A percentile compares a stretch with the other conserved stretches of the same genome.
phyloP scores from a whole-genome alignment of 2,888 invertebrate genomes.

The Latheticus oryzae region DNA sequence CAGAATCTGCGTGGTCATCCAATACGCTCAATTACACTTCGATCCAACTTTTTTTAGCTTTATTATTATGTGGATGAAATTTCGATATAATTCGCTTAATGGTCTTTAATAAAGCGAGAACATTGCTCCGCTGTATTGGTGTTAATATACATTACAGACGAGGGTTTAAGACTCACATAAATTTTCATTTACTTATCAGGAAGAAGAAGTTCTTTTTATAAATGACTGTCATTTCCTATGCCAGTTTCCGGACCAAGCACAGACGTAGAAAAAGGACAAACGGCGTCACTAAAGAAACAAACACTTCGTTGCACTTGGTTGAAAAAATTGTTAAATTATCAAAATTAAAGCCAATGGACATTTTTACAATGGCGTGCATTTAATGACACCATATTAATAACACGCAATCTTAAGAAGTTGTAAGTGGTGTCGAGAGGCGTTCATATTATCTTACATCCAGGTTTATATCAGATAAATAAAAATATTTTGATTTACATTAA shows the following conservation, averaged over 20 bases:
- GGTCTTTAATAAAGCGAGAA: slow-evolving; percentile 7
- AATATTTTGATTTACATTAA: slow-evolving; percentile 11
- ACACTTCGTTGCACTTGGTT: not conserved
- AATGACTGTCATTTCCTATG: slow-evolving; percentile 33
- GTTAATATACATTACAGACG: too few species aligned
- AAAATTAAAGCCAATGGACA: slow-evolving; percentile 16
- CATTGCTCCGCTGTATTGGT: slow-evolving; percentile 4
- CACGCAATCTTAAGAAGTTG: slow-evolving; percentile 34
- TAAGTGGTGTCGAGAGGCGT: slow-evolving; percentile 29
- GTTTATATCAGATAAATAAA: slow-evolving; percentile 28
- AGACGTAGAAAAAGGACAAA: slow-evolving; percentile 21
- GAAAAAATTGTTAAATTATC: not conserved
- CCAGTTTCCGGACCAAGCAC: slow-evolving; percentile 20
- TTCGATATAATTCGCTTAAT: slow-evolving; percentile 30
- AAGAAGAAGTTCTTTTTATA: slow-evolving; percentile 28
- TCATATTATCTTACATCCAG: slow-evolving; percentile 30
- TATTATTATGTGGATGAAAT: slow-evolving; percentile 3
- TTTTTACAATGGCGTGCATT: slow-evolving; percentile 34
- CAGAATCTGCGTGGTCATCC: slow-evolving; percentile 33
- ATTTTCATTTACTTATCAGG: slow-evolving; percentile 17
- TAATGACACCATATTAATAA: slow-evolving; percentile 36
- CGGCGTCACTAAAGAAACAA: slow-evolving; percentile 6
- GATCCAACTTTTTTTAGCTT: slow-evolving; percentile 14
- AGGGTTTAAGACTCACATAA: slow-evolving; percentile 19
- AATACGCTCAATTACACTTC: slow-evolving; percentile 21